phyloP scores from a whole-genome alignment of 2,888 invertebrate genomes.

The Sesia bembeciformis region DNA sequence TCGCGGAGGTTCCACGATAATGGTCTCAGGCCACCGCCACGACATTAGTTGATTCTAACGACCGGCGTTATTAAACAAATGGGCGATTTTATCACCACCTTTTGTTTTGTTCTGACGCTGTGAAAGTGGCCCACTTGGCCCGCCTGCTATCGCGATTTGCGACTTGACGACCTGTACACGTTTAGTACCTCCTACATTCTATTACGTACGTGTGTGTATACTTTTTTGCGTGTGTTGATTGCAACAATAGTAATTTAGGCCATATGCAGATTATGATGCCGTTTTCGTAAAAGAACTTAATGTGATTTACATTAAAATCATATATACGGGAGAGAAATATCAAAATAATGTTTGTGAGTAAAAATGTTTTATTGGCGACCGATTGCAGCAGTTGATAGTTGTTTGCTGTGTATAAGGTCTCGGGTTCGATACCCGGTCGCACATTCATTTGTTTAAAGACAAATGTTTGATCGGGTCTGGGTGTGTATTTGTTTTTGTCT shows the following conservation, averaged over 20 bases:
- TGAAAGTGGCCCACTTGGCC: conserved; percentile 39
- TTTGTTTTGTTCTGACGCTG: conserved; percentile 41
- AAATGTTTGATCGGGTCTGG: no score
- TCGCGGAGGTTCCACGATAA: conserved; percentile 18
- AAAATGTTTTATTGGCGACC: no score
- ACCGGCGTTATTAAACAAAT: conserved; percentile 66
- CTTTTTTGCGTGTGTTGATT: neutral
- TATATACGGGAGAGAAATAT: no score
- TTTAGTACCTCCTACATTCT: neutral
- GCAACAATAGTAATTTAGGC: neutral
- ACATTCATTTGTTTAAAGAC: no score
- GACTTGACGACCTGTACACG: neutral
- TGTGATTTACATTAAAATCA: no score
- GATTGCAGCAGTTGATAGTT: no score
- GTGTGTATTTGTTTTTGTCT: no score
- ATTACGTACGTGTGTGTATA: no score
- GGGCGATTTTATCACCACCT: conserved; percentile 59
- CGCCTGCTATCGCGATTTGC: neutral
- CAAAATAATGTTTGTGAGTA: no score
- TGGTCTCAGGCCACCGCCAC: conserved; percentile 19
- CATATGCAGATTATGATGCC: neutral
- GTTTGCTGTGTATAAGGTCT: no score
- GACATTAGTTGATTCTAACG: conserved; percentile 64
- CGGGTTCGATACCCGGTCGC: no score
- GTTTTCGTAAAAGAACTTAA: neutral